A percentile compares a stretch with the other conserved stretches of the same genome.
Conservation (phyloP, 1,140 invertebrate genomes). For the Ostrea denselamellosa region DNA sequence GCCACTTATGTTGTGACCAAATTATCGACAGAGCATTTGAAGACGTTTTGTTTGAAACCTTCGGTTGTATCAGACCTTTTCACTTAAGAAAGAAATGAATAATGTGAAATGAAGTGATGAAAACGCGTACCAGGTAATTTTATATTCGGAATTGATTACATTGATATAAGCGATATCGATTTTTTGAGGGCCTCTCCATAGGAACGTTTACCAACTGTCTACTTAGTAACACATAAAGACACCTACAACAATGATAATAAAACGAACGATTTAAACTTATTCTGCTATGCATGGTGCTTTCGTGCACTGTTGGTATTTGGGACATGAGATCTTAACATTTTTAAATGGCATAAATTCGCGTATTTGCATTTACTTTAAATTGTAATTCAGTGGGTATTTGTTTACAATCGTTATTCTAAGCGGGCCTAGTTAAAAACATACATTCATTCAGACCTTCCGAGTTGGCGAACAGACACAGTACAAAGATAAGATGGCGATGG, state of each 20-base stretch:
- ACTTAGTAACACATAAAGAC: conserved; percentile 21
- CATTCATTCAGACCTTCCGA: not conserved
- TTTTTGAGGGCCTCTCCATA: conserved; percentile 46
- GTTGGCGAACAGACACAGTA: not conserved
- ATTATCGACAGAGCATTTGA: not conserved
- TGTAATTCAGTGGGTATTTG: not conserved
- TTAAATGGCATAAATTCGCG: not conserved
- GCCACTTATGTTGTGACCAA: conserved; percentile 40
- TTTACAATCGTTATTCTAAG: conserved; percentile 28
- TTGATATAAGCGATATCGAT: conserved; percentile 54
- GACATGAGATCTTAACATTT: not conserved
- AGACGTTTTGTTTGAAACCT: not conserved
- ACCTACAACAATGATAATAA: conserved; percentile 23
- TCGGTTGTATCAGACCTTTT: not conserved
- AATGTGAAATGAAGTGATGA: not conserved
- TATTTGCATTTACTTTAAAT: conserved; percentile 5
- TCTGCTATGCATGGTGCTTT: not conserved
- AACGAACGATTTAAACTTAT: not conserved
- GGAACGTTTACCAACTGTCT: conserved; percentile 47
- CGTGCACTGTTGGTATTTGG: not conserved
- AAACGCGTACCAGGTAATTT: not conserved
- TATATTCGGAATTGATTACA: conserved; percentile 9
- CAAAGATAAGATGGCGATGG: conserved; percentile 62
- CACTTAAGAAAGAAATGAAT: not conserved
- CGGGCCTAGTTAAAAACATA: not conserved